Conservation (phyloP, 2,888 invertebrate genomes). For the Drosophila fungiperda region DNA sequence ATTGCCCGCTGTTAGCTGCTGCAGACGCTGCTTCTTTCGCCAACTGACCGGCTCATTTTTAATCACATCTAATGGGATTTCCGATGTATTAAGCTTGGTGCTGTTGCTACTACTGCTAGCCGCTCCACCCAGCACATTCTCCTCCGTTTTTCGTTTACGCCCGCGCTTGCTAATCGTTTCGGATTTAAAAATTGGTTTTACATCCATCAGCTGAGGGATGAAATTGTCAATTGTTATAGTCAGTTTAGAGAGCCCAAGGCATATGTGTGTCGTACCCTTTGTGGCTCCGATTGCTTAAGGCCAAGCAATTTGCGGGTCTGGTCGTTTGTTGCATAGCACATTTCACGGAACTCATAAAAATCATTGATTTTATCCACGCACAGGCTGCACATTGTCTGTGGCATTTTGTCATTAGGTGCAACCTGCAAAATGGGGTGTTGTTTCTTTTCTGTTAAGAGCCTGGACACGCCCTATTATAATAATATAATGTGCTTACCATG, state of each 20-base stretch:
- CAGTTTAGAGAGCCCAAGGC: background rate
- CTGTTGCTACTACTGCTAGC: slow-evolving; percentile 1
- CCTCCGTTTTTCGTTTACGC: slow-evolving; percentile 75
- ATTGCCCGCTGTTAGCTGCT: slow-evolving; percentile 52
- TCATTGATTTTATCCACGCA: slow-evolving; percentile 88
- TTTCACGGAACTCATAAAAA: slow-evolving; percentile 87
- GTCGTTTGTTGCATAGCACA: slow-evolving; percentile 87
- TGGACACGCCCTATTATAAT: background rate
- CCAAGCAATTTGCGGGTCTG: slow-evolving; percentile 85
- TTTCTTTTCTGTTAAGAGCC: background rate
- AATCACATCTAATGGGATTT: slow-evolving; percentile 28
- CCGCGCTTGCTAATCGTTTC: slow-evolving; percentile 54
- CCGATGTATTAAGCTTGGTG: slow-evolving; percentile 6
- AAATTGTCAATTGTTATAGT: background rate
- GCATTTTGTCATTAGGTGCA: slow-evolving; percentile 87
- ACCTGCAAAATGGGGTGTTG: slow-evolving; percentile 84
- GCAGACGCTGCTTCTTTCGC: slow-evolving; percentile 70
- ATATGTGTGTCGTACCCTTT: slow-evolving; percentile 49
- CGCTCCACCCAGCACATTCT: slow-evolving; percentile 16
- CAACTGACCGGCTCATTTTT: slow-evolving; percentile 53
- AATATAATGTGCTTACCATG: slow-evolving; percentile 59
- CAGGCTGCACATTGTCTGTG: slow-evolving; percentile 87
- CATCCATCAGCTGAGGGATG: slow-evolving; percentile 45
- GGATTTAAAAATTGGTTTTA: slow-evolving; percentile 61
- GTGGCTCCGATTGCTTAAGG: slow-evolving; percentile 72